A percentile compares a stretch with the other conserved stretches of the same genome.
phyloP scores from a whole-genome alignment of 2,113 vertebrate genomes.

The Gnathonemus longibarbis region DNA sequence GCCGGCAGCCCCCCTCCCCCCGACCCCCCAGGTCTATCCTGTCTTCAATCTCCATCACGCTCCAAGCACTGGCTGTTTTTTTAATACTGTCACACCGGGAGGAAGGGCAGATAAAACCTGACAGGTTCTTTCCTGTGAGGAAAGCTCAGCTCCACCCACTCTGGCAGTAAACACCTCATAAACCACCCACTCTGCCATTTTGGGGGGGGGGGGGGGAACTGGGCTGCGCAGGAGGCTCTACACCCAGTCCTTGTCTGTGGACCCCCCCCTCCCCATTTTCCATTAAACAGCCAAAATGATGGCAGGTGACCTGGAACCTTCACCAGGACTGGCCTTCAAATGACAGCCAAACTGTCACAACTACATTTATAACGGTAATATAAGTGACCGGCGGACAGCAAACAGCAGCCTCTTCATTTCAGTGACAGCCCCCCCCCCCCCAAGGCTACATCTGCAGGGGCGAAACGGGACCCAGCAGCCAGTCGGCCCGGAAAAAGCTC shows the following conservation, averaged over 20 bases:
- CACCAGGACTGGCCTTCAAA: neutral
- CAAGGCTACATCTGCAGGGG: neutral
- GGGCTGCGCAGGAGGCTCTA: neutral
- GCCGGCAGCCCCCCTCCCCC: neutral
- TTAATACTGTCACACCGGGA: neutral
- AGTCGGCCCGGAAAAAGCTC: neutral
- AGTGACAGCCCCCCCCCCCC: neutral
- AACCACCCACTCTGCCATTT: slow-evolving; percentile 34
- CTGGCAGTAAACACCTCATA: slow-evolving; percentile 53
- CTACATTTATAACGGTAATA: neutral
- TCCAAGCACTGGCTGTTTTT: neutral
- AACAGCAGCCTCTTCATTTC: neutral
- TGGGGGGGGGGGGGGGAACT: neutral
- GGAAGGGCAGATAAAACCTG: slow-evolving; percentile 40
- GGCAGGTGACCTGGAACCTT: neutral
- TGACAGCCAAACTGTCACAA: neutral
- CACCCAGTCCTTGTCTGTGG: neutral
- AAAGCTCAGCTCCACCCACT: slow-evolving; percentile 39
- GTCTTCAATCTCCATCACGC: neutral
- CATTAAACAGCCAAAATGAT: neutral
- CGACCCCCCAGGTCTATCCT: neutral
- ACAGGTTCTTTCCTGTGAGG: slow-evolving; percentile 53
- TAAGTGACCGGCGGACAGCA: neutral
- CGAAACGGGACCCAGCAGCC: neutral
- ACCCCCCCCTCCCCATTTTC: neutral